A percentile compares a stretch with the other conserved stretches of the same genome.
These are phyloP conservation scores for Antechinus flavipes DNA, from an alignment of 2,113 vertebrate species.

Conservation along the genomic window DNA sequence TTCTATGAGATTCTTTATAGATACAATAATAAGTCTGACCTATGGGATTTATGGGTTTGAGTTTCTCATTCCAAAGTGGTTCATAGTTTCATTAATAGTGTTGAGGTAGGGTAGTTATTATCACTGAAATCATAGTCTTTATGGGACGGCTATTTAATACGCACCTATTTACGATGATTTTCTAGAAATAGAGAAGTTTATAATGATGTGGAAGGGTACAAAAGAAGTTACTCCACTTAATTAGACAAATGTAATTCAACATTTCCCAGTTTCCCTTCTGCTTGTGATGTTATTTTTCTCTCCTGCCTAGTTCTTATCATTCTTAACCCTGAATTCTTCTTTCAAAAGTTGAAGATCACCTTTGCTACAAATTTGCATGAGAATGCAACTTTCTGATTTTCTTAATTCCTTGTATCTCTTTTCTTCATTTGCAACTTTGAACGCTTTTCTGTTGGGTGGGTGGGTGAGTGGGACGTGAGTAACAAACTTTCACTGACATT, in stretches of 20 bases:
- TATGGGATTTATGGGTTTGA: neutral
- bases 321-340: conserved; percentile 8
- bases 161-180: neutral
- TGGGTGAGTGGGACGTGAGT: neutral
- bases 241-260: neutral
- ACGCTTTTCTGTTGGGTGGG: neutral
- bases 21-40: no score
- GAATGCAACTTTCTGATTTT: neutral
- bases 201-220: neutral
- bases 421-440: neutral
- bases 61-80: neutral
- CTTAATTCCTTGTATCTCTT: conserved; percentile 3
- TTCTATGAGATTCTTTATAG: neutral
- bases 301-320: neutral
- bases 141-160: neutral
- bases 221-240: neutral
- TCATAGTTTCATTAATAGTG: neutral
- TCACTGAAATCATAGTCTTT: neutral
- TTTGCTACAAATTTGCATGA: neutral
- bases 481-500: neutral
- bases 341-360: neutral
- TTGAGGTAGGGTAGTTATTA: neutral
- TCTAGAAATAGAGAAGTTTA: neutral
- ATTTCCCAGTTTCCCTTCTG: neutral
- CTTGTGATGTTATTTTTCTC: neutral